Conservation (phyloP, 2,888 invertebrate species). For the Rhimphoctona megacephalus region DNA sequence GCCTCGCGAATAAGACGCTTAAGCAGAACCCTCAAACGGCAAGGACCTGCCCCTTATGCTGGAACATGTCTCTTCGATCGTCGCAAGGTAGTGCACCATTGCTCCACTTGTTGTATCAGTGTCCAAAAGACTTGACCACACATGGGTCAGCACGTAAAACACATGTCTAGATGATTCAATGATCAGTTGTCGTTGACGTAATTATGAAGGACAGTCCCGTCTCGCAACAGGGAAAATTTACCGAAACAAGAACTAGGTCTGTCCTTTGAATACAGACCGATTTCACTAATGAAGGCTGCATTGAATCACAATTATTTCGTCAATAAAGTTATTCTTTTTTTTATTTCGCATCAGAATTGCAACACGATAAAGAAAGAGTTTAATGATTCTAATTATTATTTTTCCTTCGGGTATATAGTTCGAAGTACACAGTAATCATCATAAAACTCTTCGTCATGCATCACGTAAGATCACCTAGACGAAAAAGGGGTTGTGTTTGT, state of each 20-base stretch:
- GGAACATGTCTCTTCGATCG: constrained; percentile 7
- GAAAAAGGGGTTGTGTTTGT: constrained; percentile 10
- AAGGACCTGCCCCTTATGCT: constrained; percentile 2
- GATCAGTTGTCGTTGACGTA: not conserved
- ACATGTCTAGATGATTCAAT: not conserved
- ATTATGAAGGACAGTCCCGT: not conserved
- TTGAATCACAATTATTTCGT: not conserved
- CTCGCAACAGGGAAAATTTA: not conserved
- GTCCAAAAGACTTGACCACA: not conserved
- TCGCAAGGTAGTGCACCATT: not conserved
- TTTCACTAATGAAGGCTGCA: not conserved
- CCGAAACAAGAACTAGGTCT: not conserved
- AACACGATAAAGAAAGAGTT: not conserved
- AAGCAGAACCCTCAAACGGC: constrained; percentile 8
- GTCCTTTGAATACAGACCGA: not conserved
- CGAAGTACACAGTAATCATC: not conserved
- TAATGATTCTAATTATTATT: not conserved
- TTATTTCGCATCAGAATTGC: not conserved
- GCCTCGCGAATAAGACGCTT: constrained; percentile 30
- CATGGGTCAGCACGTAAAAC: not conserved
- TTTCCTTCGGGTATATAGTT: not conserved
- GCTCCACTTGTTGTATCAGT: constrained; percentile 1
- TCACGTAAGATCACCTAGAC: not conserved
- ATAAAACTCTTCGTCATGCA: not conserved
- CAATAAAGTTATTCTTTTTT: not conserved